Evolutionary conservation across 2,797 vertebrate genomes (phyloP).

Genomic region (Serranus cabrilla): DNA sequence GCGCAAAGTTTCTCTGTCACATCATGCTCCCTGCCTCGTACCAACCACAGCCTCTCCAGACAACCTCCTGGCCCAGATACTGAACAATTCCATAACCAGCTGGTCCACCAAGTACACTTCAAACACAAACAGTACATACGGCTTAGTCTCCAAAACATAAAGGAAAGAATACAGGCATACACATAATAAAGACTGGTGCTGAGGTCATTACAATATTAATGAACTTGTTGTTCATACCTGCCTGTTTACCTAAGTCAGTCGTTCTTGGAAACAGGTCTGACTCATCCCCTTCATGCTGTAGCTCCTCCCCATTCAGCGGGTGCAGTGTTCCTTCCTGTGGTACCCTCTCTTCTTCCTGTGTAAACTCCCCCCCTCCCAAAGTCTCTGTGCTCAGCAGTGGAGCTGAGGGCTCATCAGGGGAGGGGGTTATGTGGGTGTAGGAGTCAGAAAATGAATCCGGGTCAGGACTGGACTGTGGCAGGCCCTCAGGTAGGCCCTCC

Average conservation of each 20-base stretch:
- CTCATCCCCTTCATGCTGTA: slow-evolving; percentile 52
- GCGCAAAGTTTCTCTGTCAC: slow-evolving; percentile 46
- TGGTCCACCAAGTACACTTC: slow-evolving; percentile 74
- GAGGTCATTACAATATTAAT: background rate
- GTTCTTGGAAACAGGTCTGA: slow-evolving; percentile 38
- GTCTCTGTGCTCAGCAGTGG: slow-evolving; percentile 63
- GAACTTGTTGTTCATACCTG: slow-evolving; percentile 64
- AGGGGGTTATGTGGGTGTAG: slow-evolving; percentile 74
- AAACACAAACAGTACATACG: slow-evolving; percentile 60
- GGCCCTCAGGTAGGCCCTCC: slow-evolving; percentile 52
- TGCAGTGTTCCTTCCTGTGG: slow-evolving; percentile 39
- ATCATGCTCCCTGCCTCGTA: slow-evolving; percentile 68
- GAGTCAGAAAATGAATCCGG: slow-evolving; percentile 82
- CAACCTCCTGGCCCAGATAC: slow-evolving; percentile 74
- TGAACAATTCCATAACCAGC: slow-evolving; percentile 71
- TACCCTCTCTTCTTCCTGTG: slow-evolving; percentile 56
- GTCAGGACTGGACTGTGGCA: slow-evolving; percentile 49
- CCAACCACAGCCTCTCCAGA: slow-evolving; percentile 69
- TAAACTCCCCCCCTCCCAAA: slow-evolving; percentile 60
- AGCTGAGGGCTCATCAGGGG: slow-evolving; percentile 56
- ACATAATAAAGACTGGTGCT: background rate
- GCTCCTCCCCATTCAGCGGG: slow-evolving; percentile 34
- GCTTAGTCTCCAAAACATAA: slow-evolving; percentile 25
- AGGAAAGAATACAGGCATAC: slow-evolving; percentile 8
- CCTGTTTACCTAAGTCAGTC: slow-evolving; percentile 57